Conservation (phyloP, 1,140 invertebrate genomes). For the Drosophila pseudoobscura region DNA sequence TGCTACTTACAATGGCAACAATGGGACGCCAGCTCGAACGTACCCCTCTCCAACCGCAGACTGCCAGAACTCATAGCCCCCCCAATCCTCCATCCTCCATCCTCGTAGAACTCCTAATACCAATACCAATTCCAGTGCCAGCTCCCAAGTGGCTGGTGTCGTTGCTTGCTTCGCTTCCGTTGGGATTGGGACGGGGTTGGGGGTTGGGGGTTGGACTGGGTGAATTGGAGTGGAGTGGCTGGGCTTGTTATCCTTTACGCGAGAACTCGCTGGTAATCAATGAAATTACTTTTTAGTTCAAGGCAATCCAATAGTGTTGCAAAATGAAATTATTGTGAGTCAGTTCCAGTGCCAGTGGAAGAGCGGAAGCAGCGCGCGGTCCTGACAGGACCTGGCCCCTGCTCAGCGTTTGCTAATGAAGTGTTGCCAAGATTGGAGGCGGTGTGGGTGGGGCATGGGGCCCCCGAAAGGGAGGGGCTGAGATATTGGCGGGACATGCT, state of each 20-base stretch:
- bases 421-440: constrained; percentile 61
- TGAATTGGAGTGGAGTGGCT: constrained; percentile 3
- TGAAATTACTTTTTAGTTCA: constrained; percentile 78
- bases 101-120: constrained; percentile 20
- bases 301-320: constrained; percentile 71
- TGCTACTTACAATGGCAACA: constrained; percentile 44
- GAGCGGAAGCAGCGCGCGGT: no score
- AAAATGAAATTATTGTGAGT: constrained; percentile 77
- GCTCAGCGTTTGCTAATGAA: constrained; percentile 68
- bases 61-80: not conserved
- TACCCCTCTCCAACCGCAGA: constrained; percentile 4
- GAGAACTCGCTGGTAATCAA: constrained; percentile 66
- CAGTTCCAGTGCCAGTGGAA: constrained; percentile 6
- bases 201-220: not conserved
- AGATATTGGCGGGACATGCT: constrained; percentile 45
- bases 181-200: constrained; percentile 24
- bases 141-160: constrained; percentile 62
- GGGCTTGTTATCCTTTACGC: constrained; percentile 65
- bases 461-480: not conserved
- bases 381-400: constrained; percentile 6
- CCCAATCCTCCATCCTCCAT: no score
- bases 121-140: constrained; percentile 36
- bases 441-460: not conserved
- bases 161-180: constrained; percentile 51
- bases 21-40: constrained; percentile 13